Base-by-base conservation (phyloP, 2,888 invertebrate genomes). In the Microlaimidae sp. region DNA sequence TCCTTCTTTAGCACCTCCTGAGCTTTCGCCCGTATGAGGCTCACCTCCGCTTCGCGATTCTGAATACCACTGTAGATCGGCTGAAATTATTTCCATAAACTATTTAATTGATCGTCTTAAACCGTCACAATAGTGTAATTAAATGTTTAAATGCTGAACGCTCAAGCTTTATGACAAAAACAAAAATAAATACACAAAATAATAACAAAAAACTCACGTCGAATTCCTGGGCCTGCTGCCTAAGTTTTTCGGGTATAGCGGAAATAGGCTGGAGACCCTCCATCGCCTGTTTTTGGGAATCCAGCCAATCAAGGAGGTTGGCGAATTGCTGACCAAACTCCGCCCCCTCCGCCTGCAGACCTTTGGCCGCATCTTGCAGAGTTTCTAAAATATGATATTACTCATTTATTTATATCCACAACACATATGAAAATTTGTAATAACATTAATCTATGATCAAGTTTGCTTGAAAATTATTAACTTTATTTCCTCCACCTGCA, bases 11-110 rank as follows among this genome's bases (percentile, higher is more conserved):
- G 58, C 38, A 60, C 59, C 23, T 63, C 51, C 58, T 83, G 75
- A 63, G 83, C 83, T 59, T 81, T 78, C 62, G 90, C 90, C 73
- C 88, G 89, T 68, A 90, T 89, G 28, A 92, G 71, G 19, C 92
- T 76, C 82, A 90, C 88, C 60, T 90, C 87, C 0, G 90, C 82
- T 73, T 92, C 90, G 66, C 89, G 88, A 59, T 82, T 80, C 74
- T 86, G 81, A 1, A 90, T 83, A 65, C 86, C 86, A 29, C 84
- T 77, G 71, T 90, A 89, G 50, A 87, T 78, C 0, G 88, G 87
- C 74, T 77, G 69, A 48, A 67, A 67, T 32, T n/a, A n/a, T n/a
- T n/a, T n/a, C n/a, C n/a, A n/a, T n/a, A n/a, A n/a, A n/a, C n/a
- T n/a, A n/a, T n/a, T n/a, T n/a, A n/a, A n/a, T n/a, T n/a, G n/a